A percentile compares a stretch with the other conserved stretches of the same genome.
These are phyloP conservation scores for Trilocha varians DNA, from an alignment of 2,888 invertebrate species.

Conservation along the genomic window DNA sequence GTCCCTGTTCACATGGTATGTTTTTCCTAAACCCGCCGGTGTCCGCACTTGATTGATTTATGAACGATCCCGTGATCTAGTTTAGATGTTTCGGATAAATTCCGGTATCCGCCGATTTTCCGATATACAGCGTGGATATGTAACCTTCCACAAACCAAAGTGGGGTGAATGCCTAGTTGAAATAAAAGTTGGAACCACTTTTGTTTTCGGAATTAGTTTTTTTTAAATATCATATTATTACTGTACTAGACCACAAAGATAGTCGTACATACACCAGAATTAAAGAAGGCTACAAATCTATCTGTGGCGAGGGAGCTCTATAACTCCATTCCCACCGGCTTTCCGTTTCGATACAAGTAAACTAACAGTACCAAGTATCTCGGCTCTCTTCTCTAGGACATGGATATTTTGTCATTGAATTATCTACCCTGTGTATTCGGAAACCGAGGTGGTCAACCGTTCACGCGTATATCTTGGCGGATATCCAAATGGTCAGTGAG, in stretches of 20 bases:
- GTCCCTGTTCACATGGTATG: constrained; percentile 18
- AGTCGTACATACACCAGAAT: no score
- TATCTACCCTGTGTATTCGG: not conserved
- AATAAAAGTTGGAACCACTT: no score
- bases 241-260: no score
- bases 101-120: constrained; percentile 9
- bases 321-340: no score
- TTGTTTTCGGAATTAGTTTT: no score
- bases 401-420: no score
- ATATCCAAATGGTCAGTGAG: constrained; percentile 14
- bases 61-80: constrained; percentile 36
- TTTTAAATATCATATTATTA: no score
- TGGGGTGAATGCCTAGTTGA: not conserved
- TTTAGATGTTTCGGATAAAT: constrained; percentile 34
- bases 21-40: constrained; percentile 36
- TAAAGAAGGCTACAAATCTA: no score
- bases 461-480: constrained; percentile 17
- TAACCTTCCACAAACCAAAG: constrained; percentile 1
- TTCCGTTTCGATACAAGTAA: no score
- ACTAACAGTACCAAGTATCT: no score
- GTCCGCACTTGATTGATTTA: constrained; percentile 41
- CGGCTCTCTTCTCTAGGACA: no score
- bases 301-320: no score
- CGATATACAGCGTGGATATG: constrained; percentile 1
- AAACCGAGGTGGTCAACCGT: constrained; percentile 9